phyloP scores from a whole-genome alignment of 2,113 vertebrate species.

The Bambusicola thoracicus region DNA sequence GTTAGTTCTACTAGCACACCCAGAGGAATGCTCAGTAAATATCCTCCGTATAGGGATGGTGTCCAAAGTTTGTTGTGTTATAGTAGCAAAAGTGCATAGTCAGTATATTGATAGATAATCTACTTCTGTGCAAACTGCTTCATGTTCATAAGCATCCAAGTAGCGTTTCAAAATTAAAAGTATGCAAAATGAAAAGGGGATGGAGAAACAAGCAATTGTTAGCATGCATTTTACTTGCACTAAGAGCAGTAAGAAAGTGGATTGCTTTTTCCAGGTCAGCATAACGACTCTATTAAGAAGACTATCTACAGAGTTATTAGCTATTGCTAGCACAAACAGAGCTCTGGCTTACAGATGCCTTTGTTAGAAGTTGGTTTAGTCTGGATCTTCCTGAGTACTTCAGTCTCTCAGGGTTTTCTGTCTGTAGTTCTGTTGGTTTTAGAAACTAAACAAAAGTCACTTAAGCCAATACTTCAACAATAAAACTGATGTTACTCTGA shows the following conservation, averaged over 20 bases:
- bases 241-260: not conserved
- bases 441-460: not conserved
- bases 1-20: not conserved
- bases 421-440: not conserved
- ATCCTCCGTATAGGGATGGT: not conserved
- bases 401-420: not conserved
- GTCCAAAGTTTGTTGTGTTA: not conserved
- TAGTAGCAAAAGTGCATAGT: not conserved
- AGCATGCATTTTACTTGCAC: not conserved
- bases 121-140: not conserved
- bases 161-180: not conserved
- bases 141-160: not conserved
- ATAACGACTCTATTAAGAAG: not conserved
- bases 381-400: not conserved
- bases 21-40: not conserved
- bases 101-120: not conserved
- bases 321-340: constrained; percentile 20
- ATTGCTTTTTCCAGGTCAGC: not conserved
- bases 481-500: not conserved
- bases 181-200: not conserved
- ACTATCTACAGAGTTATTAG: not conserved
- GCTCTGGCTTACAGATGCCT: not conserved
- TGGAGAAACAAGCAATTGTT: not conserved
- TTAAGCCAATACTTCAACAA: not conserved
- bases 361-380: constrained; percentile 14